Percentiles rank a stretch among this genome's conserved stretches.
phyloP scores from a whole-genome alignment of 2,888 invertebrate genomes.

The Meghimatium bilineatum region DNA sequence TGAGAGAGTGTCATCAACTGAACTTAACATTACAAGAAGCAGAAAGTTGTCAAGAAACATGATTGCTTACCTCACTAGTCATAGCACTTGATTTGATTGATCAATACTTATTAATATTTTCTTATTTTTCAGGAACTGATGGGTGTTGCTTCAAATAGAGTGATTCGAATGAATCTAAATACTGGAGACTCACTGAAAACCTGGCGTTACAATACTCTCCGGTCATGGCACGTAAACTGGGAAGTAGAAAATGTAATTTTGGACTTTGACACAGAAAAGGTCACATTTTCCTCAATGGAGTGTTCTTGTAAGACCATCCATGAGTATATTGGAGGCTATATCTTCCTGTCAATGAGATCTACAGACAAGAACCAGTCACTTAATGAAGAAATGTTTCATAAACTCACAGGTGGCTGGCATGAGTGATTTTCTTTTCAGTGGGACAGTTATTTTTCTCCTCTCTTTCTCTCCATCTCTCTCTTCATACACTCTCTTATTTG shows the following conservation, averaged over 20 bases:
- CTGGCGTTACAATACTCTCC: slow-evolving; percentile 98
- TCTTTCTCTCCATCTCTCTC: neutral
- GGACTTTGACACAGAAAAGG: slow-evolving; percentile 93
- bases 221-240: slow-evolving; percentile 99
- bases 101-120: too few species aligned
- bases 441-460: neutral
- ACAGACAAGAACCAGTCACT: slow-evolving; percentile 98
- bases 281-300: slow-evolving; percentile 93
- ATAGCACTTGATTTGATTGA: too few species aligned
- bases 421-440: slow-evolving; percentile 28
- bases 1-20: too few species aligned
- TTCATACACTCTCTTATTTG: neutral
- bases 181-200: slow-evolving; percentile 96
- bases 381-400: slow-evolving; percentile 98
- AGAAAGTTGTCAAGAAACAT: too few species aligned
- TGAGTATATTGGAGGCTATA: slow-evolving; percentile 98
- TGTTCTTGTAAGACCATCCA: slow-evolving; percentile 99
- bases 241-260: slow-evolving; percentile 85
- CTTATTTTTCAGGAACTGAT: slow-evolving; percentile 83
- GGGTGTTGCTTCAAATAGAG: slow-evolving; percentile 94
- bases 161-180: slow-evolving; percentile 95
- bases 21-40: too few species aligned
- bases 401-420: slow-evolving; percentile 91
- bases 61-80: too few species aligned
- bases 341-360: slow-evolving; percentile 97